Evolutionary conservation across 2,797 vertebrate species (phyloP).

Genomic region (Meda fulgida): DNA sequence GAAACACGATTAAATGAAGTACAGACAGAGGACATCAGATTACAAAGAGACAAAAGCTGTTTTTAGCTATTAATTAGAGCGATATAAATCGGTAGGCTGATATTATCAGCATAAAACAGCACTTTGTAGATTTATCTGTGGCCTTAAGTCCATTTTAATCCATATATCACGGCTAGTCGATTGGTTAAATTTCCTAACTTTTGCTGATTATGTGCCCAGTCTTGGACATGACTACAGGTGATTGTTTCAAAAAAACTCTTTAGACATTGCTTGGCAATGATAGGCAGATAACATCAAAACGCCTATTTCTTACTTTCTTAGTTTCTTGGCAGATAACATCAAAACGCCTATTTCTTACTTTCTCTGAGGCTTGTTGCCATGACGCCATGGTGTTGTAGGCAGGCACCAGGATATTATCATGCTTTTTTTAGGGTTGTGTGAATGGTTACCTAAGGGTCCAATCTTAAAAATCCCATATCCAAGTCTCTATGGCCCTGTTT

Average conservation of each 20-base stretch:
- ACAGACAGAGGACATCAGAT: conserved; percentile 47
- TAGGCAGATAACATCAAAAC: not conserved
- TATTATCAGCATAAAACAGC: conserved; percentile 25
- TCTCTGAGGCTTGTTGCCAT: not conserved
- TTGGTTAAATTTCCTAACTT: conserved; percentile 14
- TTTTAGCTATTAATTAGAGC: conserved; percentile 41
- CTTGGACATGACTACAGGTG: not conserved
- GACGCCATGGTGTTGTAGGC: not conserved
- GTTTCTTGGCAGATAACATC: too few species aligned
- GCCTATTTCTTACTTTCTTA: too few species aligned
- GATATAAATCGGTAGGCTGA: conserved; percentile 33
- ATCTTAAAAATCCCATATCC: not conserved
- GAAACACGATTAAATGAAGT: conserved; percentile 26
- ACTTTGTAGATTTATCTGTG: conserved; percentile 30
- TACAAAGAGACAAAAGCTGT: conserved; percentile 34
- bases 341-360: not conserved
- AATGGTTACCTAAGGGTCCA: not conserved
- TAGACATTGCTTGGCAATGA: not conserved
- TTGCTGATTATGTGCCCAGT: not conserved
- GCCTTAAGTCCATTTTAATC: conserved; percentile 23
- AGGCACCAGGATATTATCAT: too few species aligned
- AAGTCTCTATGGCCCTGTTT: not conserved
- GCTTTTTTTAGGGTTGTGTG: not conserved
- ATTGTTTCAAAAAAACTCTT: not conserved
- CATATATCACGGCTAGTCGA: conserved; percentile 24